Evolutionary conservation across 2,888 invertebrate genomes (phyloP), one percentile per base, ranked within the genome.

Genomic region (Dicranocentrus wangi): DNA sequence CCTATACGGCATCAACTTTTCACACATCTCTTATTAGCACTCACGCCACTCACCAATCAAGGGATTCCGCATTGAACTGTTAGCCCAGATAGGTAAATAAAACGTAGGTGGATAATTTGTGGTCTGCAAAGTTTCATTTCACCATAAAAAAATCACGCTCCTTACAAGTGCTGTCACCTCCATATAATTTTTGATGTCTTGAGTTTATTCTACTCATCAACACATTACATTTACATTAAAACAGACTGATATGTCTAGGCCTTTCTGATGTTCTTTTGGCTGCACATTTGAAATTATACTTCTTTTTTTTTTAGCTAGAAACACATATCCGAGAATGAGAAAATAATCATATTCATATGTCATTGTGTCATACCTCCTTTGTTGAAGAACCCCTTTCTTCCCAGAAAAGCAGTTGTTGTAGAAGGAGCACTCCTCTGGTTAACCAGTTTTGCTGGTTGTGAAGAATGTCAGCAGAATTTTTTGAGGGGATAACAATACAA

Each of bases 361-460:
- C 60, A 60, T 60, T 17, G 60, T 60, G 60, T 60, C 55, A 60
- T 60, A n/a, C n/a, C 28, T 32, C 5, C 55, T 32, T 32, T 60
- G 25, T 60, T 60, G 60, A 3, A 5, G 55, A 23, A 21, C 55
- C 13, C 13, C 15, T 10, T 47, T 10, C n/a, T 47, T 47, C 15
- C 2, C 15, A 47, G 28, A 15, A 39, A 47, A 53, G 47, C 47
- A 51, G n/a, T 47, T 19, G n/a, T n/a, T 61, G 28, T 3, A 28
- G 28, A 23, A 51, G 25, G 13, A 15, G 15, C 32, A 17, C 51
- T 32, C 60, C 21, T 77, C 60, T 77, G 51, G 47, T 69, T 47
- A 70, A 77, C 77, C 77, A 51, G 77, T 77, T 77, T 63, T 53
- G 61, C 69, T 21, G 25, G 76, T 66, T 60, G 53, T 55, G 23